Percentiles rank a stretch among this genome's conserved stretches.
Evolutionary conservation across 2,888 invertebrate species (phyloP).

Genomic region (Ichneumoninae sp.): DNA sequence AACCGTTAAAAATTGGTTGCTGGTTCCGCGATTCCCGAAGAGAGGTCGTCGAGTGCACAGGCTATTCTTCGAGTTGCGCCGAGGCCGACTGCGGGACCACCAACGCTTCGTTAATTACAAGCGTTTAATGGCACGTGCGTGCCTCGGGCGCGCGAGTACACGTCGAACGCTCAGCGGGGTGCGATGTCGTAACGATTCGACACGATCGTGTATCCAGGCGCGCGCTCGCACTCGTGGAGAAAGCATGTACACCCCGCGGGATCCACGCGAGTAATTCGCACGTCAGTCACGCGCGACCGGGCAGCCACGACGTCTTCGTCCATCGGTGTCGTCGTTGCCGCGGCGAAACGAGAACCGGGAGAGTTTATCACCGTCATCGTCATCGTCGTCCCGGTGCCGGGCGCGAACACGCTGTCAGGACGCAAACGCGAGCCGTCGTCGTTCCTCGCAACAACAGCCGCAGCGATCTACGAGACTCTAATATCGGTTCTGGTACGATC

Average conservation of each 20-base stretch:
- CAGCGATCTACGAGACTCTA: constrained; percentile 34
- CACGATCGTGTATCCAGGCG: constrained; percentile 71
- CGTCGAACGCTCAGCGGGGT: constrained; percentile 54
- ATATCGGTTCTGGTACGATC: constrained; percentile 1
- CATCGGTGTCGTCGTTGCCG: constrained; percentile 46
- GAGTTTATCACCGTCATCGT: constrained; percentile 48
- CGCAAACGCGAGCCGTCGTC: constrained; percentile 21
- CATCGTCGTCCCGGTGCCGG: constrained; percentile 32
- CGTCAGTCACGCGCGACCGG: constrained; percentile 80
- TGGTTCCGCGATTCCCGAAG: constrained; percentile 18
- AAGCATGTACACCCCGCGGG: constrained; percentile 60
- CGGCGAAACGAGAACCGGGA: constrained; percentile 42
- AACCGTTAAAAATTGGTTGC: not conserved
- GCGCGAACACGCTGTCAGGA: constrained; percentile 48
- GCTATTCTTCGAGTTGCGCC: constrained; percentile 33
- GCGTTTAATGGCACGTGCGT: constrained; percentile 63
- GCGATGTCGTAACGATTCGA: constrained; percentile 72
- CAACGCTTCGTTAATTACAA: constrained; percentile 62
- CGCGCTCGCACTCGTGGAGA: not conserved
- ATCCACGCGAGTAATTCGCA: constrained; percentile 76
- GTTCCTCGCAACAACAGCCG: constrained; percentile 19
- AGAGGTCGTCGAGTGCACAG: constrained; percentile 17
- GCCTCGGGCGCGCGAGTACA: constrained; percentile 42
- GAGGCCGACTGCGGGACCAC: constrained; percentile 41
- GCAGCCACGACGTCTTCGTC: constrained; percentile 70